A percentile compares a stretch with the other conserved stretches of the same genome.
Evolutionary conservation across 2,797 vertebrate genomes (phyloP).

Genomic region (Thaleichthys pacificus): DNA sequence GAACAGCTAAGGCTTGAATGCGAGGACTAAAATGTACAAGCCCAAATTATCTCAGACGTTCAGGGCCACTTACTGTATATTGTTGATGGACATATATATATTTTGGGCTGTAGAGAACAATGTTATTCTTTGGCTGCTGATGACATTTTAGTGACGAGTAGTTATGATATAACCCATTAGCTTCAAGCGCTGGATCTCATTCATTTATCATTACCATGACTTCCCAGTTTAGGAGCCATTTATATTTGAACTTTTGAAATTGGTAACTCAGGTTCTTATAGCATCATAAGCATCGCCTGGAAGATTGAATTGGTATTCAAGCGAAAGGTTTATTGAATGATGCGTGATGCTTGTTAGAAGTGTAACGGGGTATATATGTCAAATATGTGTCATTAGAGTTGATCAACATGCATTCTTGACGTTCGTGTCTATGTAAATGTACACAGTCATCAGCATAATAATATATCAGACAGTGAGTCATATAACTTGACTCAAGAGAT

Average conservation of each 20-base stretch:
- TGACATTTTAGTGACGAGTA: neutral
- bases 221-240: neutral
- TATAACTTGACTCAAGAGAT: constrained; percentile 40
- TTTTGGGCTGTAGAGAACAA: neutral
- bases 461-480: constrained; percentile 48
- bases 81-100: neutral
- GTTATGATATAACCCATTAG: neutral
- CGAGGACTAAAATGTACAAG: constrained; percentile 50
- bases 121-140: neutral
- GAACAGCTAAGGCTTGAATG: constrained; percentile 53
- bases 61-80: neutral
- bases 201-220: constrained; percentile 2
- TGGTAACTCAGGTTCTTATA: constrained; percentile 20
- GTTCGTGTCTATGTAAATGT: constrained; percentile 45
- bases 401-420: constrained; percentile 60
- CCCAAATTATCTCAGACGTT: constrained; percentile 25
- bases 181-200: neutral
- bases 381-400: constrained; percentile 52
- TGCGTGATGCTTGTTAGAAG: constrained; percentile 26
- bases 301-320: constrained; percentile 37
- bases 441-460: constrained; percentile 52
- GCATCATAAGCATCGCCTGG: constrained; percentile 38
- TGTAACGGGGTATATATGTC: constrained; percentile 41
- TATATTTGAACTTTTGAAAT: constrained; percentile 16
- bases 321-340: constrained; percentile 3